These are phyloP conservation scores for Metaphire vulgaris DNA, from an alignment of 1,140 invertebrate genomes.

Conservation along the genomic window DNA sequence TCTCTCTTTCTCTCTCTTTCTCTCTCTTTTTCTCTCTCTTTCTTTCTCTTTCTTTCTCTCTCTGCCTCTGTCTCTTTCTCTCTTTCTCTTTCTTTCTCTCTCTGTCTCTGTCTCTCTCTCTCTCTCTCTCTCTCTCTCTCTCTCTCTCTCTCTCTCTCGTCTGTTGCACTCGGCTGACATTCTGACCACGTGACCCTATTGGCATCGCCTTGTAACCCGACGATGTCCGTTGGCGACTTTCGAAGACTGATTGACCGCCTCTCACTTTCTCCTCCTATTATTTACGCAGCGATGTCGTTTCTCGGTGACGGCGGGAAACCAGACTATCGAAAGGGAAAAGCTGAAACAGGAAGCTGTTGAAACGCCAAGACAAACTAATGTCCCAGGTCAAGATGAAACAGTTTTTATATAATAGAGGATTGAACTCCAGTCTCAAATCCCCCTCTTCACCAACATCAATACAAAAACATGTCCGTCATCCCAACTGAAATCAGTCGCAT, in stretches of 20 bases:
- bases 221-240: neutral
- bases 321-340: neutral
- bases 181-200: too few species aligned
- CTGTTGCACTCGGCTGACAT: neutral
- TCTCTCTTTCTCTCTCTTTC: neutral
- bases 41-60: neutral
- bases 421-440: too few species aligned
- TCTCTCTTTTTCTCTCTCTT: neutral
- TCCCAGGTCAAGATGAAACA: too few species aligned
- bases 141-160: neutral
- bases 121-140: neutral
- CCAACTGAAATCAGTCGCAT: too few species aligned
- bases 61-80: neutral
- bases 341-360: too few species aligned
- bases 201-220: neutral
- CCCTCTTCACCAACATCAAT: too few species aligned
- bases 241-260: neutral
- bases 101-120: neutral
- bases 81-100: neutral
- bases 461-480: too few species aligned
- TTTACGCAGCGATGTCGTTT: neutral
- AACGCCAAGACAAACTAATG: too few species aligned
- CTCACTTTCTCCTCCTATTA: too few species aligned
- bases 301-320: neutral
- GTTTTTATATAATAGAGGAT: too few species aligned